Conservation (phyloP, 2,113 vertebrate genomes). For the Scolopax mira region DNA sequence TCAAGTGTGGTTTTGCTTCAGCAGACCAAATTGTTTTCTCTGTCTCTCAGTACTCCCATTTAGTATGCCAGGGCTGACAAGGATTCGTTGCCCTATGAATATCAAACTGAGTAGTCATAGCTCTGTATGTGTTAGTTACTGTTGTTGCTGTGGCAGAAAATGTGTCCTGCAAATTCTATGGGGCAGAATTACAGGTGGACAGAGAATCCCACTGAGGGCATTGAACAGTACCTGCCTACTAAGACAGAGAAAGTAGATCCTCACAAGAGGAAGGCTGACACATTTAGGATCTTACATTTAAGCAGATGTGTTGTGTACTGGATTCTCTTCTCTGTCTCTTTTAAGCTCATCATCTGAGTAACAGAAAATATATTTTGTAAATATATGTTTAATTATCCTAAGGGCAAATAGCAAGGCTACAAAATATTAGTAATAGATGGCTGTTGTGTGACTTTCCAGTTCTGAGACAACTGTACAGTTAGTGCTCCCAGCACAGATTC, state of each 20-base stretch:
- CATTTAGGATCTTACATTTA: neutral
- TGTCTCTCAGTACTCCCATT: neutral
- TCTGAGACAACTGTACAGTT: neutral
- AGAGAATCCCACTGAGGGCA: neutral
- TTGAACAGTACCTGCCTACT: neutral
- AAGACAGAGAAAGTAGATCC: neutral
- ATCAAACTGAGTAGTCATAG: neutral
- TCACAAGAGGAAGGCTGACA: neutral
- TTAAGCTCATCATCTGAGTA: neutral
- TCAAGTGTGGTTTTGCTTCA: constrained; percentile 17
- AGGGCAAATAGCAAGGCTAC: neutral
- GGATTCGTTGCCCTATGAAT: neutral
- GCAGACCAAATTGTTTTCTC: constrained; percentile 19
- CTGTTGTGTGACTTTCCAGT: neutral
- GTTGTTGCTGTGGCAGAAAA: neutral
- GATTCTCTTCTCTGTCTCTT: neutral
- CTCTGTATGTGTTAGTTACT: neutral
- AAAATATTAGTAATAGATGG: neutral
- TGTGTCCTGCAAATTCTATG: neutral
- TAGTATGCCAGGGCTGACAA: neutral
- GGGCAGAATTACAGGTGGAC: neutral
- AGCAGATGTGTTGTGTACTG: neutral
- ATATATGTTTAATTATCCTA: neutral
- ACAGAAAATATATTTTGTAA: neutral
- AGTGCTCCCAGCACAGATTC: neutral